A percentile compares a stretch with the other conserved stretches of the same genome.
phyloP scores from a whole-genome alignment of 2,113 vertebrate species.

The Oenanthe oenanthe region DNA sequence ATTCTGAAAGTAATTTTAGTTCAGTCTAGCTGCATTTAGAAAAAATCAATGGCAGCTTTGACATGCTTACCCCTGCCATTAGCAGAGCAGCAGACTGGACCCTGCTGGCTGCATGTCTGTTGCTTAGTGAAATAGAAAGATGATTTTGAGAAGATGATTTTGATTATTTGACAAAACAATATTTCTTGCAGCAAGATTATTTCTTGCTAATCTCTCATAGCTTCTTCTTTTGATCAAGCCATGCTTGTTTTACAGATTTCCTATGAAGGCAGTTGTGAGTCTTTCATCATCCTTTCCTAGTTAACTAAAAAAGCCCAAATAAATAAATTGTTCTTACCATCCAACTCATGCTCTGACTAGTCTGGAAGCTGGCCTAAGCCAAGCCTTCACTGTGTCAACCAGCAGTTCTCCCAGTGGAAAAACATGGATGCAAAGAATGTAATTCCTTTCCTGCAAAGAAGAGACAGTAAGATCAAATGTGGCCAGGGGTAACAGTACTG shows the following conservation, averaged over 20 bases:
- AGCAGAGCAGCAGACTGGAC: background rate
- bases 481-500: background rate
- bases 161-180: background rate
- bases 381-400: background rate
- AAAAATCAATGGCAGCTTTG: conserved; percentile 30
- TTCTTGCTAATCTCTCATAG: background rate
- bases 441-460: background rate
- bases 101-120: background rate
- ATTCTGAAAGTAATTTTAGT: background rate
- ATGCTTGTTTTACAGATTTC: background rate
- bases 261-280: background rate
- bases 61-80: background rate
- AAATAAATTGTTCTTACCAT: background rate
- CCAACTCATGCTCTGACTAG: background rate
- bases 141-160: background rate
- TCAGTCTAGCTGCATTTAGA: background rate
- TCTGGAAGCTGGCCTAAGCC: background rate
- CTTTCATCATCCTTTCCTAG: background rate
- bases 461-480: background rate
- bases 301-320: background rate
- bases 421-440: background rate
- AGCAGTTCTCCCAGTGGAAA: background rate
- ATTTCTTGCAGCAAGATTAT: background rate
- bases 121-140: background rate
- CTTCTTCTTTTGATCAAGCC: background rate